phyloP scores from a whole-genome alignment of 2,888 invertebrate species.

The Anoplius nigerrimus region DNA sequence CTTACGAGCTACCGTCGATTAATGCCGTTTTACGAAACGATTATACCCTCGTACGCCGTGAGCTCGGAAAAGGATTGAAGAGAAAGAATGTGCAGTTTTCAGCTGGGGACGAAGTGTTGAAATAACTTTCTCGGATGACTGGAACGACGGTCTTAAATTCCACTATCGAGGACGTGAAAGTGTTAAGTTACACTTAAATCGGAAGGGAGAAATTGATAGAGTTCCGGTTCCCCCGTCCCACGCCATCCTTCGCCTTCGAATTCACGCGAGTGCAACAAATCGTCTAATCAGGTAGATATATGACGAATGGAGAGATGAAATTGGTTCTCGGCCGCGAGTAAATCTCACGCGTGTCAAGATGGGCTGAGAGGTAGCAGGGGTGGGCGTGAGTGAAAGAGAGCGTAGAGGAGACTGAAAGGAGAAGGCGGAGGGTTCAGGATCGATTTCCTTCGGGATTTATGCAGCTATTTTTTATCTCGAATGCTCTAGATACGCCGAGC shows the following conservation, averaged over 20 bases:
- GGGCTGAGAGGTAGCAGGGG: constrained; percentile 18
- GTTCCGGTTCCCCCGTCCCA: too few species aligned
- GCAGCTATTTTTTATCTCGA: constrained; percentile 59
- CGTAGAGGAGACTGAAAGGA: neutral
- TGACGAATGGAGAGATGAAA: constrained; percentile 57
- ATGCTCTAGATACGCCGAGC: constrained; percentile 36
- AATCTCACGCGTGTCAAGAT: constrained; percentile 53
- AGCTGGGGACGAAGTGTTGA: neutral
- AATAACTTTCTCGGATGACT: too few species aligned
- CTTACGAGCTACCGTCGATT: too few species aligned
- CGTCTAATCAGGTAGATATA: constrained; percentile 58
- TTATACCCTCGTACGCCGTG: too few species aligned
- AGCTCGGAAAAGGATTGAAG: too few species aligned
- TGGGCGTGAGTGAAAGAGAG: neutral
- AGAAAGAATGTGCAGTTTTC: neutral
- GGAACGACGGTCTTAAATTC: too few species aligned
- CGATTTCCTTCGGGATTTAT: constrained; percentile 61
- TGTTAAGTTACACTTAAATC: too few species aligned
- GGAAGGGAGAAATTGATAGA: too few species aligned
- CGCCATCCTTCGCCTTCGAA: neutral
- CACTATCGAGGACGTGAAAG: too few species aligned
- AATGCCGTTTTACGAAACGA: too few species aligned
- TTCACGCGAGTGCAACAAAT: constrained; percentile 47
- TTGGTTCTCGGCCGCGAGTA: constrained; percentile 59
- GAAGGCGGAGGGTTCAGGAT: constrained; percentile 48